Conservation (phyloP, 2,113 vertebrate species). For the Eleginops maclovinus region DNA sequence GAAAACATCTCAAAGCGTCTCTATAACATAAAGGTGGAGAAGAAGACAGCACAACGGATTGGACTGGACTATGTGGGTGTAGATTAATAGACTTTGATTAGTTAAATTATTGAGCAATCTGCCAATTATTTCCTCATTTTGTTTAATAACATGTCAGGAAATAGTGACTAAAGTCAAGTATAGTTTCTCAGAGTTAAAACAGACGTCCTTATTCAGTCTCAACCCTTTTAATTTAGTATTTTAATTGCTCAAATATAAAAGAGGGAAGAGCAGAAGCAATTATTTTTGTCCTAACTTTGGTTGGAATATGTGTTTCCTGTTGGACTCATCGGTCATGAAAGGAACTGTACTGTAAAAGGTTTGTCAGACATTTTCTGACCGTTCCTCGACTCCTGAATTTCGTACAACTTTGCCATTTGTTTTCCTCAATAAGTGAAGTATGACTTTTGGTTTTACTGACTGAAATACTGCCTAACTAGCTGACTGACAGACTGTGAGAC, state of each 20-base stretch:
- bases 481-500: not conserved
- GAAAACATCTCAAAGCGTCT: not conserved
- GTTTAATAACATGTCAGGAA: not conserved
- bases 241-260: not conserved
- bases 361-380: too few relatives aligned
- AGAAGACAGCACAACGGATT: too few relatives aligned
- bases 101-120: not conserved
- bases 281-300: not conserved
- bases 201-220: not conserved
- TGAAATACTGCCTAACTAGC: not conserved
- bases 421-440: not conserved
- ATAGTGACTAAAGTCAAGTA: not conserved
- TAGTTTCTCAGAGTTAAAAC: too few relatives aligned
- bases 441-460: not conserved
- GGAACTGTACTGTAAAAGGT: not conserved
- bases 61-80: not conserved
- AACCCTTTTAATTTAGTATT: not conserved
- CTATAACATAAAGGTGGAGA: not conserved
- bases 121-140: not conserved
- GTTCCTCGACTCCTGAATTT: not conserved
- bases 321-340: not conserved
- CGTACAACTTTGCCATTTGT: not conserved
- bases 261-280: not conserved
- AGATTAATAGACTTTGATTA: not conserved
- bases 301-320: not conserved